Conservation (phyloP, 2,113 vertebrate genomes). For the Nematolebias whitei region DNA sequence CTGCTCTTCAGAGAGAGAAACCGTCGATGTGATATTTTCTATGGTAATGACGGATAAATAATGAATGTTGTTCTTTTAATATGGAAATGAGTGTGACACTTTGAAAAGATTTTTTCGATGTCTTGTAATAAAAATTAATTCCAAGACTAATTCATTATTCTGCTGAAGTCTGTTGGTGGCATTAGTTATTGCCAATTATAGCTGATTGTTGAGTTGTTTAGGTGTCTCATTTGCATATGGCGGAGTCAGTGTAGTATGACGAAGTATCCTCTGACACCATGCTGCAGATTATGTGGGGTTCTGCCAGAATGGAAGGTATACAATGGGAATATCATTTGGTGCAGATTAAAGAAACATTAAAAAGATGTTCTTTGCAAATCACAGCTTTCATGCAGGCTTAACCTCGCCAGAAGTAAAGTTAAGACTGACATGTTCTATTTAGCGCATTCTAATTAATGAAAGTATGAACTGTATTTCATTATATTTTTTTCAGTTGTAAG, state of each 20-base stretch:
- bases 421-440: too few species aligned
- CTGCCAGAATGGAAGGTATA: constrained; percentile 20
- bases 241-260: constrained; percentile 44
- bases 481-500: too few species aligned
- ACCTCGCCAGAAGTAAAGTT: too few species aligned
- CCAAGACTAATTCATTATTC: constrained; percentile 58
- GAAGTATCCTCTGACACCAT: constrained; percentile 52
- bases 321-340: background rate
- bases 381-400: background rate
- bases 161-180: constrained; percentile 48
- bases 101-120: constrained; percentile 35
- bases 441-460: too few species aligned
- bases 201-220: constrained; percentile 55
- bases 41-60: constrained; percentile 57
- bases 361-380: too few species aligned
- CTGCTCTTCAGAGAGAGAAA: constrained; percentile 13
- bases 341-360: background rate
- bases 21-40: constrained; percentile 47
- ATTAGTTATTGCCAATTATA: constrained; percentile 64
- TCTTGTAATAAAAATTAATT: constrained; percentile 47
- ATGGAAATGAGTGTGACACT: constrained; percentile 58
- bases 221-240: constrained; percentile 44
- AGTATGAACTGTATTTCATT: too few species aligned
- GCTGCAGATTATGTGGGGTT: constrained; percentile 32
- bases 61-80: constrained; percentile 46